Base-by-base conservation (phyloP, 1,140 invertebrate species). In the Achroia grisella region DNA sequence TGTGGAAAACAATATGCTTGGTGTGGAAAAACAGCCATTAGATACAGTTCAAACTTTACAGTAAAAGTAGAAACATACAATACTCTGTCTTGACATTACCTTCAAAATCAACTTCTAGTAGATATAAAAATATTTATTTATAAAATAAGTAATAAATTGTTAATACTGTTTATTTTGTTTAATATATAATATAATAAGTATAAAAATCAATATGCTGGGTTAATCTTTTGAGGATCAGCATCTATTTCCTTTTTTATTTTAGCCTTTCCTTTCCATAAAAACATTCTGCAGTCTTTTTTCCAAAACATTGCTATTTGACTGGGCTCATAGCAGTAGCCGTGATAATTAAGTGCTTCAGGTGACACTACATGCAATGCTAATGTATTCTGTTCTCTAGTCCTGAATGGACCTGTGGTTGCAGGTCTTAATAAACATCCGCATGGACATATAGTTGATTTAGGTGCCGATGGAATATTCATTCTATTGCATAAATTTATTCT, bases 251-350 rank as follows among this genome's bases (percentile, higher is more conserved):
- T 69, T 56, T 74, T 74, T 50, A 56, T 52, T 53, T 63, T 64
- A 35, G 61, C 54, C 58, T 75, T 79, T 14, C 77, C 78, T 68
- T 91, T 91, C 90, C 90, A 91, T 10, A 91, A 58, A 85, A 90
- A 91, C 69, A 82, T 91, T 51, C 90, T 77, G 33, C 89, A 90
- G 48, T 91, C 90, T 64, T 91, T 91, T 60, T 91, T 91, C 90
- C 89, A 91, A 46, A 84, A 77, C 62, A 77, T 71, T 8, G 81
- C 77, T 44, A 86, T 86, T 54, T 85, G 69, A 40, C 39, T 64
- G 1, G 80, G 57, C 14, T 80, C 66, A 39, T 77, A 77, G 34
- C 63, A 63, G 46, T 80, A 75, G 23, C 84, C 84, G 37, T 86
- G 84, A 41, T 85, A 61, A 17, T 59, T 70, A 1, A 86, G 56